A percentile compares a stretch with the other conserved stretches of the same genome.
Evolutionary conservation across 2,797 vertebrate species (phyloP).

Genomic region (Enteromius mattozi): DNA sequence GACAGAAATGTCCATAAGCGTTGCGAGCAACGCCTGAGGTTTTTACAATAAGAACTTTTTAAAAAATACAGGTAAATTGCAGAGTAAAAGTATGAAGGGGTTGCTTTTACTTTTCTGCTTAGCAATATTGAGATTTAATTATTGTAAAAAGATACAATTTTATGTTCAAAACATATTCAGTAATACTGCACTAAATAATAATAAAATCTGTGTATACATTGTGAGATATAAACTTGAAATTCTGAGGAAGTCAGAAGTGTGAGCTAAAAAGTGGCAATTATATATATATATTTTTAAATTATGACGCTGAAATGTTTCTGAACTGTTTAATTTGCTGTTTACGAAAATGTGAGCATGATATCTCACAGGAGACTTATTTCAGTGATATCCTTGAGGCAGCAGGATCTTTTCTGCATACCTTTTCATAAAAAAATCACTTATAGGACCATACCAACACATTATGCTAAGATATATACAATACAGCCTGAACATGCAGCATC

Average conservation of each 20-base stretch:
- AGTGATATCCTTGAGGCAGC: neutral
- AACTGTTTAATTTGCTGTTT: neutral
- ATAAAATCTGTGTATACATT: too few species aligned
- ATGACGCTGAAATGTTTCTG: neutral
- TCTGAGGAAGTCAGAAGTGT: neutral
- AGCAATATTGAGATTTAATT: neutral
- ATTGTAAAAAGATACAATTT: neutral
- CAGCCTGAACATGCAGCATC: neutral
- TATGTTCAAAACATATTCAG: neutral
- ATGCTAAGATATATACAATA: slow-evolving; percentile 5
- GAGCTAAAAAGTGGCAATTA: too few species aligned
- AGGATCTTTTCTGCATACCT: neutral
- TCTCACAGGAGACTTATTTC: neutral
- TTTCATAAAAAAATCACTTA: neutral
- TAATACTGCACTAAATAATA: neutral
- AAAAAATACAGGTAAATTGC: neutral
- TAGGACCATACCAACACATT: neutral
- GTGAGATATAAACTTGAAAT: neutral
- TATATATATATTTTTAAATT: neutral
- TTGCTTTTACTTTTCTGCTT: neutral
- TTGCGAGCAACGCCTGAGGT: neutral
- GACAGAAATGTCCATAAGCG: neutral
- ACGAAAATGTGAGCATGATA: neutral
- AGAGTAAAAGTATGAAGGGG: too few species aligned
- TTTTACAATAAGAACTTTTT: neutral